Evolutionary conservation across 2,888 invertebrate genomes (phyloP).

Genomic region (Hololepta plana): DNA sequence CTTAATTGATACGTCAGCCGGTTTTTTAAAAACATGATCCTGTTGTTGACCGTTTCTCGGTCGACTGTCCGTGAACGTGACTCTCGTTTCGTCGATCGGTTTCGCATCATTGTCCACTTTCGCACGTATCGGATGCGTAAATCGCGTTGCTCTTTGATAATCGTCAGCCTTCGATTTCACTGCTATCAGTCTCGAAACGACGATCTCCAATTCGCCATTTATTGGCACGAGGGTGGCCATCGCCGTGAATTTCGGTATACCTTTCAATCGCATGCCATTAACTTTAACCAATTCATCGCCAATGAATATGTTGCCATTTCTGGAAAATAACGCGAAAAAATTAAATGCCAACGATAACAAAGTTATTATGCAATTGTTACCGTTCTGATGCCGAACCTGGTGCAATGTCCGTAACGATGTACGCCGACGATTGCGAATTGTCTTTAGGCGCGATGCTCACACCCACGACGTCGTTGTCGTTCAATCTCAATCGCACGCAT

Average conservation of each 20-base stretch:
- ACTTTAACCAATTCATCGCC: constrained; percentile 84
- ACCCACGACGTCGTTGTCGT: constrained; percentile 14
- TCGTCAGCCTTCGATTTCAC: constrained; percentile 4
- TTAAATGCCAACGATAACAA: constrained; percentile 3
- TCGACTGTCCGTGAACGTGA: constrained; percentile 15
- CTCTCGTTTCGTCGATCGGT: constrained; percentile 11
- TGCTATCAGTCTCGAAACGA: constrained; percentile 17
- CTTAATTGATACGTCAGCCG: too few relatives aligned
- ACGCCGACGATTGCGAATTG: constrained; percentile 18
- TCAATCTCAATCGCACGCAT: constrained; percentile 17
- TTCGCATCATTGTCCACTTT: constrained; percentile 4
- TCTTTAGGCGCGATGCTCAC: constrained; percentile 16
- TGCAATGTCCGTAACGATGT: constrained; percentile 30
- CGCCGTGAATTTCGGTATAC: constrained; percentile 47
- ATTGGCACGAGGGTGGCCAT: constrained; percentile 23
- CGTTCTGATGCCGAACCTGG: constrained; percentile 31
- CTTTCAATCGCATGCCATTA: constrained; percentile 64
- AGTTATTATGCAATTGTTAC: too few relatives aligned
- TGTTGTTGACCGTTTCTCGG: constrained; percentile 1
- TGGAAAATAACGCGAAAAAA: constrained; percentile 19
- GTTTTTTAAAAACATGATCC: constrained; percentile 8
- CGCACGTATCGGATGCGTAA: constrained; percentile 10
- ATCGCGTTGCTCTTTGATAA: constrained; percentile 5
- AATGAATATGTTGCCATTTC: constrained; percentile 62
- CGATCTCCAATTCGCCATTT: constrained; percentile 27